Evolutionary conservation across 2,797 vertebrate species (phyloP).

Genomic region (Liasis olivaceus): DNA sequence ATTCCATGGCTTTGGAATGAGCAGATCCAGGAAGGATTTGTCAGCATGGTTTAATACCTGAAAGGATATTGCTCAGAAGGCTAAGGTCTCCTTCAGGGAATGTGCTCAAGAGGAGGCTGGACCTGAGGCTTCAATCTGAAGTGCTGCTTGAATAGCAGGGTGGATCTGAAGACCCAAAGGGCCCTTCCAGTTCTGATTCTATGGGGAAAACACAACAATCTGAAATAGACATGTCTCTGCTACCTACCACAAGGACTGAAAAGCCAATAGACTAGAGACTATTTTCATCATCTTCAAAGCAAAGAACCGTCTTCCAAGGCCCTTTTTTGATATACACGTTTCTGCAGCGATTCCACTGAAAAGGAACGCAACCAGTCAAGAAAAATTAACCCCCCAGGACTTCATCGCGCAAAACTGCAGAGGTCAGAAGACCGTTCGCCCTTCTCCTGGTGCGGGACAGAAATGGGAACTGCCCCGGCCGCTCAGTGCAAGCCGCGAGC

Average conservation of each 20-base stretch:
- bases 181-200: neutral
- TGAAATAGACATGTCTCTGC: neutral
- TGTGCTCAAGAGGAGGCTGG: neutral
- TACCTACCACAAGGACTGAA: neutral
- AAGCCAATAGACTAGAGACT: neutral
- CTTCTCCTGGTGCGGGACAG: neutral
- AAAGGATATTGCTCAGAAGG: neutral
- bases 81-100: neutral
- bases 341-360: neutral
- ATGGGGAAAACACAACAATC: neutral
- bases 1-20: neutral
- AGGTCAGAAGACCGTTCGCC: neutral
- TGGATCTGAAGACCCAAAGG: neutral
- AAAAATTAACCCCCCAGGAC: neutral
- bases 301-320: neutral
- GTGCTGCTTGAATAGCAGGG: neutral
- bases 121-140: neutral
- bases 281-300: neutral
- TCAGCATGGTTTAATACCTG: neutral
- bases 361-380: neutral
- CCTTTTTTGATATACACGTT: neutral
- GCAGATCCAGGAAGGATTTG: neutral
- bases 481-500: neutral
- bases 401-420: neutral
- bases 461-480: neutral